These are phyloP conservation scores for Pyrgus malvae DNA, from an alignment of 2,888 invertebrate genomes.

Conservation along the genomic window DNA sequence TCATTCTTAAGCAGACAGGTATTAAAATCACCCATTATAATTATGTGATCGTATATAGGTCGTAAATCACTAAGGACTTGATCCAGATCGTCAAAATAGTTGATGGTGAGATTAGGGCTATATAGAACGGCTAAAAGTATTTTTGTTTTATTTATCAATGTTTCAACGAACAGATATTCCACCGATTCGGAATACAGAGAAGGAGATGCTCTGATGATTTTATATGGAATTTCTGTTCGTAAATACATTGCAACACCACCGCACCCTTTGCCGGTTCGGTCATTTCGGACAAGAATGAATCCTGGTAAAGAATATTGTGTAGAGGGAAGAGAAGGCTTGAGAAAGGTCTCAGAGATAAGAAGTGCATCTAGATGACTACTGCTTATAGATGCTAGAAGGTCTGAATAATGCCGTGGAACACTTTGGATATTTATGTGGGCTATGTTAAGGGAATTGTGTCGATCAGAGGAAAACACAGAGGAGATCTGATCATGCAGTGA, in stretches of 20 bases:
- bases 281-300: neutral
- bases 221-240: neutral
- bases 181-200: neutral
- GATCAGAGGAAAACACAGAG: too few relatives aligned
- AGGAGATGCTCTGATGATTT: neutral
- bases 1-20: neutral
- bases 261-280: neutral
- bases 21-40: neutral
- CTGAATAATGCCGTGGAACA: too few relatives aligned
- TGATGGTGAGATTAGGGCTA: neutral
- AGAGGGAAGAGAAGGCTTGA: neutral
- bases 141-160: neutral
- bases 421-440: neutral
- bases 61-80: too few relatives aligned
- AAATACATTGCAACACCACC: neutral
- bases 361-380: neutral
- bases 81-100: neutral
- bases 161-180: neutral
- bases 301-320: neutral
- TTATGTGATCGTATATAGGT: neutral
- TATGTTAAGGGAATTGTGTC: too few relatives aligned
- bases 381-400: neutral
- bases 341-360: neutral
- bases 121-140: neutral
- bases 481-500: too few relatives aligned